A percentile compares a stretch with the other conserved stretches of the same genome.
Conservation (phyloP, 2,888 invertebrate genomes). For the Homarus gammarus region DNA sequence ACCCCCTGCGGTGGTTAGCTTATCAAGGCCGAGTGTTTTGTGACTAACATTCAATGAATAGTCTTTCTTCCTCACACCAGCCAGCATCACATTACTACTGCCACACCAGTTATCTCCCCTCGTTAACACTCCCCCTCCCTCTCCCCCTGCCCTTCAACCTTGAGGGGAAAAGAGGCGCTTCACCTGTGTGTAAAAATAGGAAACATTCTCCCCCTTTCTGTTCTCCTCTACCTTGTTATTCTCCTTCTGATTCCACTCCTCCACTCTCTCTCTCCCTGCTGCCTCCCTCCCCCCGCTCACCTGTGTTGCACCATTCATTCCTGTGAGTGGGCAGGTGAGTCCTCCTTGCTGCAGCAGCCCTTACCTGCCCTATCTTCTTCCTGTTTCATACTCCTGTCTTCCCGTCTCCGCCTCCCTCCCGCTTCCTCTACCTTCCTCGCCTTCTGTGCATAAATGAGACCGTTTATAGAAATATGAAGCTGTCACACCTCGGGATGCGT, state of each 20-base stretch:
- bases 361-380: neutral
- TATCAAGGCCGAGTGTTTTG: no score
- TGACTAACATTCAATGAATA: no score
- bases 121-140: neutral
- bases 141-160: neutral
- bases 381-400: slow-evolving; percentile 8
- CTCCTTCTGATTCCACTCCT: neutral
- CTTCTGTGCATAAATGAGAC: slow-evolving; percentile 63
- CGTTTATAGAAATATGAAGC: slow-evolving; percentile 70
- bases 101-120: neutral
- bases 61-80: no score
- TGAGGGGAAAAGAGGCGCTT: no score
- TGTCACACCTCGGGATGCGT: slow-evolving; percentile 65
- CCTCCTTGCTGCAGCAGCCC: neutral
- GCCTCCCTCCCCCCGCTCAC: slow-evolving; percentile 2
- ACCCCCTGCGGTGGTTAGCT: no score
- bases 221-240: no score
- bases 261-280: neutral
- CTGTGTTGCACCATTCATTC: neutral
- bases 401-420: slow-evolving; percentile 23
- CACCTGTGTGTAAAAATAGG: no score
- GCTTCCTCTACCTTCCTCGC: slow-evolving; percentile 26
- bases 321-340: neutral
- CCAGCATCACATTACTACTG: no score
- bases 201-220: no score